phyloP scores from a whole-genome alignment of 2,888 invertebrate genomes.

The Nephrotoma flavescens region DNA sequence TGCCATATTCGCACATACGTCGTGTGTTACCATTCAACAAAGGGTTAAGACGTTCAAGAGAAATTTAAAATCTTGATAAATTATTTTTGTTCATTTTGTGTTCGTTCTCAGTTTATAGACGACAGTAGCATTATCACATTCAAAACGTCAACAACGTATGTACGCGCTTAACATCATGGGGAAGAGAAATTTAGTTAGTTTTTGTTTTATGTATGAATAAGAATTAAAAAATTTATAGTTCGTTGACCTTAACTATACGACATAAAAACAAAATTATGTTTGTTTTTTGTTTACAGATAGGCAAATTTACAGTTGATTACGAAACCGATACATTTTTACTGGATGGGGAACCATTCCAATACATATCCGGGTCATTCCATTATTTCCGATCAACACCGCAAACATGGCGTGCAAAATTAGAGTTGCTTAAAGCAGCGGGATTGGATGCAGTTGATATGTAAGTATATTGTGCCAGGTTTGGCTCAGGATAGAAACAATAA shows the following conservation, averaged over 20 bases:
- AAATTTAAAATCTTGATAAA: no score
- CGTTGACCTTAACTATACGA: not conserved
- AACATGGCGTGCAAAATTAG: conserved; percentile 66
- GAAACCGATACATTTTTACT: conserved; percentile 43
- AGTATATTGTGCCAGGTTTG: conserved; percentile 17
- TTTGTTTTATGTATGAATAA: no score
- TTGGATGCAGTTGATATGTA: conserved; percentile 77
- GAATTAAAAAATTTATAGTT: not conserved
- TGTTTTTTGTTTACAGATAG: not conserved
- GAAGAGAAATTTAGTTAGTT: not conserved
- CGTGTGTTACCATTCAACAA: no score
- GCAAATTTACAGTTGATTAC: not conserved
- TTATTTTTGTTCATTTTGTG: no score
- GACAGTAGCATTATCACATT: not conserved
- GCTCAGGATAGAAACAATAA: not conserved
- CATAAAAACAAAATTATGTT: not conserved
- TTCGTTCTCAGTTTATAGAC: not conserved
- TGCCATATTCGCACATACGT: no score
- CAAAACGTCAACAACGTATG: not conserved
- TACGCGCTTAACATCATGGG: not conserved
- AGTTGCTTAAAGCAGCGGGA: conserved; percentile 66
- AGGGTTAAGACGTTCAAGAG: no score
- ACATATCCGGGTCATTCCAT: conserved; percentile 69
- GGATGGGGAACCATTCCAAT: conserved; percentile 55
- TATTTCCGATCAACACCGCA: conserved; percentile 68